Conservation (phyloP, 1,140 invertebrate species). For the Neocloeon triangulifer region DNA sequence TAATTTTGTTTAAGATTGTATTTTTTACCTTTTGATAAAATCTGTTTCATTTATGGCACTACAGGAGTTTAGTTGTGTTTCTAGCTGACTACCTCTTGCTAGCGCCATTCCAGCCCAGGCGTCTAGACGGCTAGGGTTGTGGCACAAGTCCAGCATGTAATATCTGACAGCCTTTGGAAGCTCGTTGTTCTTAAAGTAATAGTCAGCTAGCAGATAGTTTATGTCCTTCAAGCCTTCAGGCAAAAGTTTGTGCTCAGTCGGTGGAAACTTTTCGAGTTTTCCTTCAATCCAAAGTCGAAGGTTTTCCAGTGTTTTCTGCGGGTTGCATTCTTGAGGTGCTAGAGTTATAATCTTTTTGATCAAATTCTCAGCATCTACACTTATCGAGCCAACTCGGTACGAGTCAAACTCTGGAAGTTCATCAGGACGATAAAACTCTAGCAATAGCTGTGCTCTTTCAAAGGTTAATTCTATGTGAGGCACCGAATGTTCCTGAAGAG, state of each 20-base stretch:
- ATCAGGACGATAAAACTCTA: constrained; percentile 62
- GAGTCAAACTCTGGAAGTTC: constrained; percentile 66
- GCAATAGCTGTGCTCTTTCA: constrained; percentile 51
- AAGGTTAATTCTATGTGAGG: constrained; percentile 48
- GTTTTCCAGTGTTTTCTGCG: constrained; percentile 24
- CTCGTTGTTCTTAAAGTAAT: constrained; percentile 75
- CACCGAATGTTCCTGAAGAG: constrained; percentile 46
- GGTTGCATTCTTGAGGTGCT: constrained; percentile 41
- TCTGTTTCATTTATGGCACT: constrained; percentile 44
- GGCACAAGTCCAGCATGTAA: constrained; percentile 60
- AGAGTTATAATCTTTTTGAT: constrained; percentile 49
- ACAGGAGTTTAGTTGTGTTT: constrained; percentile 60
- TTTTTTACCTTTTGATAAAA: constrained; percentile 43
- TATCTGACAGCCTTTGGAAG: constrained; percentile 56
- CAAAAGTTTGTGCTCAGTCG: constrained; percentile 15
- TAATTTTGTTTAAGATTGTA: too few species aligned
- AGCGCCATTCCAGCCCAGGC: constrained; percentile 82
- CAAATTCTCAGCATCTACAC: constrained; percentile 48
- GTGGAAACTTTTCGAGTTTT: constrained; percentile 24
- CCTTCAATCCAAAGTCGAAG: constrained; percentile 43
- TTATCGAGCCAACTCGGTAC: constrained; percentile 42
- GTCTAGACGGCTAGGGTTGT: constrained; percentile 56
- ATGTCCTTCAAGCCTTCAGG: constrained; percentile 33
- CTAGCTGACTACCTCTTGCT: constrained; percentile 53
- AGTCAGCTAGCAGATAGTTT: constrained; percentile 77